A percentile compares a stretch with the other conserved stretches of the same genome.
These are phyloP conservation scores for Boloria selene DNA, from an alignment of 2,888 invertebrate genomes.

Conservation along the genomic window DNA sequence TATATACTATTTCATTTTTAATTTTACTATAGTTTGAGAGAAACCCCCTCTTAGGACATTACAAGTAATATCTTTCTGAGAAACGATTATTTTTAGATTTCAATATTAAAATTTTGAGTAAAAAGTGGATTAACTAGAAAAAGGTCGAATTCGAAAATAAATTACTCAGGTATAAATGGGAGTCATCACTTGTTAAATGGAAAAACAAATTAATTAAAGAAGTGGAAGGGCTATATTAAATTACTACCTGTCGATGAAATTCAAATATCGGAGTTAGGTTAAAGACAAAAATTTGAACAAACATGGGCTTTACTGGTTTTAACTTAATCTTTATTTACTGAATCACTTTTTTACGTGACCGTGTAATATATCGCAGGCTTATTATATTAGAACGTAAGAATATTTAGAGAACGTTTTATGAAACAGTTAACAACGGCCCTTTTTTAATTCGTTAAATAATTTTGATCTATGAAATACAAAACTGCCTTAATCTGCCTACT, in stretches of 20 bases:
- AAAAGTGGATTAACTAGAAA: too few species aligned
- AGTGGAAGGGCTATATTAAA: background rate
- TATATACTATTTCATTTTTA: constrained; percentile 19
- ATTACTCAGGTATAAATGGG: too few species aligned
- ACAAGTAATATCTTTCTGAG: too few species aligned
- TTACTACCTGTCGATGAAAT: constrained; percentile 9
- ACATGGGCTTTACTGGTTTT: constrained; percentile 45
- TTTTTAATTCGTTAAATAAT: too few species aligned
- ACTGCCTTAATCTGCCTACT: too few species aligned
- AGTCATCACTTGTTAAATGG: too few species aligned
- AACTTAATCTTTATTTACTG: constrained; percentile 49
- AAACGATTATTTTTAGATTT: too few species aligned
- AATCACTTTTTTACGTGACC: constrained; percentile 44
- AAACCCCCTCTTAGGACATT: too few species aligned
- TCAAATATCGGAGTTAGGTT: background rate
- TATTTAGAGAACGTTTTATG: constrained; percentile 12
- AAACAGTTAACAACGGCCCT: background rate
- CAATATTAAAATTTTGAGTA: too few species aligned
- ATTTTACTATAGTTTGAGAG: background rate
- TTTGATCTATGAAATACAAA: too few species aligned
- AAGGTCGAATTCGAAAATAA: too few species aligned
- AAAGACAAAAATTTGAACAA: constrained; percentile 14
- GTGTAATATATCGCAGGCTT: constrained; percentile 39
- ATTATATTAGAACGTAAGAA: constrained; percentile 24
- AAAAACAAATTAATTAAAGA: too few species aligned